Percentiles rank a stretch among this genome's conserved stretches.
phyloP scores from a whole-genome alignment of 1,140 invertebrate genomes.

The Helicorthomorpha holstii region DNA sequence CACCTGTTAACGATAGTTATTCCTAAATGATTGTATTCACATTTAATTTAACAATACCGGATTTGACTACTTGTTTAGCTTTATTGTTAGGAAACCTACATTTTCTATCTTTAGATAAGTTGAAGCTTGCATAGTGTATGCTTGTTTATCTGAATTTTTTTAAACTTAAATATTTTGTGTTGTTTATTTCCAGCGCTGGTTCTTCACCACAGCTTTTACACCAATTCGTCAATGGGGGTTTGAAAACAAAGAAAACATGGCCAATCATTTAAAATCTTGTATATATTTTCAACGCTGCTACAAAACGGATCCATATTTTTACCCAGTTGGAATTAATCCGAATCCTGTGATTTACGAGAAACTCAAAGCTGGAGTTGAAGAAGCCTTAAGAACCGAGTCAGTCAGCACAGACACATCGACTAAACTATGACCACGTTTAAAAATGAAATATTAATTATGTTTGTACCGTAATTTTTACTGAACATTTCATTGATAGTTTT shows the following conservation, averaged over 20 bases:
- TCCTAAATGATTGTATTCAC: too few species aligned
- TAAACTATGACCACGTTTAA: not conserved
- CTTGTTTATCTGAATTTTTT: too few species aligned
- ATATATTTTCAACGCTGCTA: slow-evolving; percentile 17
- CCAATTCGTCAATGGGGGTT: slow-evolving; percentile 24
- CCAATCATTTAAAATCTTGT: slow-evolving; percentile 26
- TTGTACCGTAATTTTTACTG: not conserved
- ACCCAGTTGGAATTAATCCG: slow-evolving; percentile 3
- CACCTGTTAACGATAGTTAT: too few species aligned
- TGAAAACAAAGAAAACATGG: slow-evolving; percentile 18
- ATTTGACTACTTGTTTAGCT: too few species aligned
- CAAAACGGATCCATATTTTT: slow-evolving; percentile 7
- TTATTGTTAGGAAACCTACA: too few species aligned
- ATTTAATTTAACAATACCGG: too few species aligned
- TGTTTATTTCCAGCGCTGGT: slow-evolving; percentile 27
- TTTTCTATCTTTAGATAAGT: too few species aligned
- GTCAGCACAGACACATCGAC: too few species aligned
- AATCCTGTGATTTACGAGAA: slow-evolving; percentile 4
- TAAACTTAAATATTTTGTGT: too few species aligned
- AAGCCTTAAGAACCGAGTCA: too few species aligned
- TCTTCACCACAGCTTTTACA: slow-evolving; percentile 27
- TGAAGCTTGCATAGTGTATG: too few species aligned
- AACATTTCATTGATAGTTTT: not conserved
- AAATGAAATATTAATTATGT: not conserved
- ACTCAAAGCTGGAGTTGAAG: not conserved